phyloP scores from a whole-genome alignment of 2,113 vertebrate genomes.

The Megaleporinus macrocephalus region DNA sequence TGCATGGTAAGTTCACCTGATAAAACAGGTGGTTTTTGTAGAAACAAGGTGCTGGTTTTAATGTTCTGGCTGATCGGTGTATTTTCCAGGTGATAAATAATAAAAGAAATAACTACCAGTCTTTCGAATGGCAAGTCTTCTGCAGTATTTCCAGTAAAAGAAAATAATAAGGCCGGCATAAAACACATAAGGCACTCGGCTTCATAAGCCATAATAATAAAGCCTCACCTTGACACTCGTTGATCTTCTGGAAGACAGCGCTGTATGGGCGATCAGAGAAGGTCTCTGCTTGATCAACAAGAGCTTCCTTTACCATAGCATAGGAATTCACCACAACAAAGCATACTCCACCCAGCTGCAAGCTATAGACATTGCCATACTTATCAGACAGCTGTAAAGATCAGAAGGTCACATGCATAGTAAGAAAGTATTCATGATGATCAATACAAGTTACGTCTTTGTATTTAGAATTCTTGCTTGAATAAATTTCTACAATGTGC shows the following conservation, averaged over 20 bases:
- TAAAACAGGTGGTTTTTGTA: too few relatives aligned
- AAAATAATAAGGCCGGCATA: too few relatives aligned
- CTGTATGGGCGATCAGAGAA: slow-evolving; percentile 52
- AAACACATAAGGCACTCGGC: too few relatives aligned
- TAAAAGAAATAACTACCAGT: too few relatives aligned
- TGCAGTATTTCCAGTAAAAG: too few relatives aligned
- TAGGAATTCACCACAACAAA: slow-evolving; percentile 56
- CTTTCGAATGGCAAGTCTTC: too few relatives aligned
- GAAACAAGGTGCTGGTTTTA: too few relatives aligned
- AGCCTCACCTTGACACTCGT: slow-evolving; percentile 59
- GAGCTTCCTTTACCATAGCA: slow-evolving; percentile 70
- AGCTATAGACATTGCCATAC: slow-evolving; percentile 64
- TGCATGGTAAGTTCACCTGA: too few relatives aligned
- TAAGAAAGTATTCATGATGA: not conserved
- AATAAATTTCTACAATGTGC: too few relatives aligned
- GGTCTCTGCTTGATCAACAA: slow-evolving; percentile 64
- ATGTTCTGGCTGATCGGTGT: too few relatives aligned
- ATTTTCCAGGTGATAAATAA: too few relatives aligned
- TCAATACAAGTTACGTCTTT: not conserved
- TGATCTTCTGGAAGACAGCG: not conserved
- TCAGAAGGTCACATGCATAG: not conserved
- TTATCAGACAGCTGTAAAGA: slow-evolving; percentile 60
- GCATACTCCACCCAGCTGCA: accelerated
- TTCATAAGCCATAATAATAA: not conserved
- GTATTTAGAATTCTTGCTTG: too few relatives aligned